Evolutionary conservation across 2,888 invertebrate species (phyloP).

Genomic region (Trichopoda pennipes): DNA sequence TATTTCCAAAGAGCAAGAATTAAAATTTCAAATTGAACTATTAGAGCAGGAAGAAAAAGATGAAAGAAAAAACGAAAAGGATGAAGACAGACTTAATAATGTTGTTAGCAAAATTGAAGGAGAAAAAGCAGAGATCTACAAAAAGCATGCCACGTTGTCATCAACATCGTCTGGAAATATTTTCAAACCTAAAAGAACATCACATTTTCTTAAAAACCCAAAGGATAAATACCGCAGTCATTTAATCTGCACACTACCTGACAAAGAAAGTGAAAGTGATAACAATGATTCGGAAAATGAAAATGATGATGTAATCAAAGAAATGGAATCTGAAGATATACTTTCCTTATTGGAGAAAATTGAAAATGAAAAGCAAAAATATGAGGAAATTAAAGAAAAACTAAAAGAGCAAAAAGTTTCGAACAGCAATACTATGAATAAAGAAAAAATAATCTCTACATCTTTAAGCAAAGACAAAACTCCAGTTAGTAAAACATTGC

Average conservation of each 20-base stretch:
- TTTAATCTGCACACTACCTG: constrained; percentile 39
- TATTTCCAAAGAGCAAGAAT: constrained; percentile 62
- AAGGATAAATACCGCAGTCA: constrained; percentile 63
- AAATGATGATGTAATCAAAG: constrained; percentile 3
- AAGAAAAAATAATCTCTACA: constrained; percentile 31
- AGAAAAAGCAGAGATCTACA: not conserved
- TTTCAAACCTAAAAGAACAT: constrained; percentile 53
- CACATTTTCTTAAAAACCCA: constrained; percentile 43
- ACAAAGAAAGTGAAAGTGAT: constrained; percentile 19
- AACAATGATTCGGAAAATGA: constrained; percentile 31
- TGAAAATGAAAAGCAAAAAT: constrained; percentile 47
- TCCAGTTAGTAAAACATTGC: not conserved
- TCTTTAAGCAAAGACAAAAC: constrained; percentile 22
- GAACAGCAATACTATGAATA: constrained; percentile 18
- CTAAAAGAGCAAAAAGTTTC: constrained; percentile 30
- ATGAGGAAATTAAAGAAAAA: constrained; percentile 49
- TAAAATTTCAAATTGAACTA: constrained; percentile 60
- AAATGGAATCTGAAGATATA: constrained; percentile 43
- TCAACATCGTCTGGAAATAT: constrained; percentile 24
- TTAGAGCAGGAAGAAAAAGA: constrained; percentile 55
- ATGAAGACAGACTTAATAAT: no score
- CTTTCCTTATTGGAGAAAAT: constrained; percentile 51
- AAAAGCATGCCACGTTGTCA: constrained; percentile 1
- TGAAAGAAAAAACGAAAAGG: constrained; percentile 34
- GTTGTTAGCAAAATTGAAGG: not conserved